Percentiles rank a stretch among this genome's conserved stretches.
Conservation (phyloP, 2,113 vertebrate species). For the Phalacrocorax carbo region DNA sequence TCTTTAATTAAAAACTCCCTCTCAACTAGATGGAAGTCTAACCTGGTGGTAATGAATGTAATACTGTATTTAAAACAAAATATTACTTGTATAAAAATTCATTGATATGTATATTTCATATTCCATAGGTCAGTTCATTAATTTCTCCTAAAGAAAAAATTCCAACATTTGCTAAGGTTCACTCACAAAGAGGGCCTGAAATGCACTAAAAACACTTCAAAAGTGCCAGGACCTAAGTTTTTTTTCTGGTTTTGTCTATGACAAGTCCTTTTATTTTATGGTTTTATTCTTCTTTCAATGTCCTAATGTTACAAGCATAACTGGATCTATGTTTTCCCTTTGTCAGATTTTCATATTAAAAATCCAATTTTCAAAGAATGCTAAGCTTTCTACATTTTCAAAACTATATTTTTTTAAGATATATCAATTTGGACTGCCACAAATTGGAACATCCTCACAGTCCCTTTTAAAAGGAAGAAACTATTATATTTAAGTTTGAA, state of each 20-base stretch:
- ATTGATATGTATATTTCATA: background rate
- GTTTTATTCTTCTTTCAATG: background rate
- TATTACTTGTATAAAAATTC: background rate
- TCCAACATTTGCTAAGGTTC: background rate
- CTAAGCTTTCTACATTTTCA: background rate
- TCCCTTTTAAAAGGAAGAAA: background rate
- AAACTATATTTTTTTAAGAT: background rate
- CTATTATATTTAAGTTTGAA: background rate
- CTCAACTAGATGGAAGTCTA: conserved; percentile 64
- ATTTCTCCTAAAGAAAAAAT: background rate
- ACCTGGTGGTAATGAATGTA: conserved; percentile 40
- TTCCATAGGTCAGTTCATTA: background rate
- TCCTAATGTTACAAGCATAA: background rate
- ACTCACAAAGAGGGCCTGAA: background rate
- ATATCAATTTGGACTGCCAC: background rate
- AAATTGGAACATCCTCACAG: background rate
- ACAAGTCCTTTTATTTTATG: background rate
- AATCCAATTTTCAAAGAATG: background rate
- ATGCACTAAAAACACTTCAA: background rate
- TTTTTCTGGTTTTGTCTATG: background rate
- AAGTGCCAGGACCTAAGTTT: background rate
- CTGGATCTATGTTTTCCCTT: background rate
- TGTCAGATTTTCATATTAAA: background rate
- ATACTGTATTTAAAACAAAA: conserved; percentile 17
- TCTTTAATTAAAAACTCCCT: conserved; percentile 75